Evolutionary conservation across 2,888 invertebrate species (phyloP), one percentile per base, ranked within the genome.

Genomic region (Apeira syringaria): DNA sequence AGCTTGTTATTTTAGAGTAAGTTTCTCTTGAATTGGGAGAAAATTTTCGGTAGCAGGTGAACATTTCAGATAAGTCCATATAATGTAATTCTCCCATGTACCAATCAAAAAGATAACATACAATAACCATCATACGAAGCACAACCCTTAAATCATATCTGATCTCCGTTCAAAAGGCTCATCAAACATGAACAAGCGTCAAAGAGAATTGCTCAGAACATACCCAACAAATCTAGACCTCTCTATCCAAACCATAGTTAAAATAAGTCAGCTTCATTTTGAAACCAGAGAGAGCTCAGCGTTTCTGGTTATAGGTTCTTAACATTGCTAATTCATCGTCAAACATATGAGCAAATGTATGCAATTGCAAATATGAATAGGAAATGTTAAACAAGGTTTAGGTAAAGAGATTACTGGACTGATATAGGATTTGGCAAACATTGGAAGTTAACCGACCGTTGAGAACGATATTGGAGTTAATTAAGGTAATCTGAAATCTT

Each of bases 171-270:
- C 45, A 48, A 51, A 57, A 56, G 54, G 48, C 42, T 52, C 39
- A 43, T 51, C 56, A 64, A 58, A 58, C 49, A 53, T 46, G 26
- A 15, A 43, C 39, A 46, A 35, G 10, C 46, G 44, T 64, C 66
- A 66, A 64, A 66, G 64, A 48, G 60, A 62, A 61, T 59, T 46
- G 46, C 44, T 47, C 45, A 50, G 35, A 50, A 33, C 35, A 24
- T 20, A 7, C 5, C 44, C 44, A 43, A 10, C 27, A 10, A 24
- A 25, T 12, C 2, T 8, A 29, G 34, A 52, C 15, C 41, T n/a
- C 20, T 31, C 17, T 13, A 4, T 42, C 7, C n/a, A 38, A 20
- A 2, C 39, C 15, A n/a, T 34, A 15, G 15, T 7, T 27, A 3
- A 7, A 34, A 30, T 2, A 3, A 4, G 11, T 27, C 31, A 10